Evolutionary conservation across 2,113 vertebrate species (phyloP), one percentile per base, ranked within the genome.

Genomic region (Guaruba guarouba): DNA sequence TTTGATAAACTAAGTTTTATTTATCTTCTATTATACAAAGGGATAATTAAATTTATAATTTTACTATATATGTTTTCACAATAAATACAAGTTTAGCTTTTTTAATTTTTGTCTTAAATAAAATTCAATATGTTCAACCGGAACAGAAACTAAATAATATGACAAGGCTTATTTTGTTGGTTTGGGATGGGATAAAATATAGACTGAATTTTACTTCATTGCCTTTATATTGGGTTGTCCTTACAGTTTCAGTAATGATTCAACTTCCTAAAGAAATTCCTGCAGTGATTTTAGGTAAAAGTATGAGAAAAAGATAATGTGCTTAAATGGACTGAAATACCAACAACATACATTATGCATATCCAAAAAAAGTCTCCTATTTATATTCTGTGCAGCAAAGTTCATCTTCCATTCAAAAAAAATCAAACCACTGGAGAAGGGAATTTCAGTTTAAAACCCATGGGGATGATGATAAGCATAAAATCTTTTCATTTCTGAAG

Each of bases 271-370:
- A 35, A 63, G 20, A 54, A 62, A 63, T 17, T 75, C 8, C 22
- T 82, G 8, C 3, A 44, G 18, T 20, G 1, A 20, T 63, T 87
- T 70, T 24, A 33, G 5, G 11, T 9, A 79, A 75, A 48, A 27
- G 3, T 17, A n/a, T 39, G 19, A 67, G 6, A 37, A 69, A 24
- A n/a, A 2, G 3, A 16, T 1, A 15, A 17, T 2, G 0, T 33
- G 6, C 2, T 37, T 54, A 15, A 1, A 11, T 10, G 4, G 23
- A 48, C 9, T 23, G 41, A 59, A 81, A 81, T 31, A 46, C 17
- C 9, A 54, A 28, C 5, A 49, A 54, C 11, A 2, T 20, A 35
- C 61, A 43, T 41, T 11, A 49, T 5, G 3, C 14, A 43, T 2
- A 13, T 5, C 10, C 1, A 14, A 25, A 41, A 54, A 61, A 19